Percentiles rank a stretch among this genome's conserved stretches.
phyloP scores from a whole-genome alignment of 2,888 invertebrate genomes.

The Eupeodes luniger region DNA sequence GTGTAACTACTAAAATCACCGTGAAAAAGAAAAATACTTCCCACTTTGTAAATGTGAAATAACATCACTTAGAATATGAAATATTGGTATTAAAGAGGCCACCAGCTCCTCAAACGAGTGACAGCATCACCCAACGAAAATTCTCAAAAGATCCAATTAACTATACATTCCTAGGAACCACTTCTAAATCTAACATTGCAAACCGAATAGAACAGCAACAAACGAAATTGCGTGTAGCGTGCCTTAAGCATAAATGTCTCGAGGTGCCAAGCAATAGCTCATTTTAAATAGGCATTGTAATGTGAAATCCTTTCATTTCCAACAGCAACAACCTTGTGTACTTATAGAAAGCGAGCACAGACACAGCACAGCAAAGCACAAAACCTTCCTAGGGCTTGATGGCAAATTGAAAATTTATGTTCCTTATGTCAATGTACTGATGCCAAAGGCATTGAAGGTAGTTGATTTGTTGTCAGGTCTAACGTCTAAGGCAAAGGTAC shows the following conservation, averaged over 20 bases:
- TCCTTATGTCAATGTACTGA: slow-evolving; percentile 56
- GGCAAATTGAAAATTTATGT: slow-evolving; percentile 63
- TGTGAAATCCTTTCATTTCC: slow-evolving; percentile 28
- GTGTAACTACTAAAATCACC: too few species aligned
- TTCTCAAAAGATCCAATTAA: slow-evolving; percentile 1
- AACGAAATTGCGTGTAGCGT: slow-evolving; percentile 14
- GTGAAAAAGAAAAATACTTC: too few species aligned
- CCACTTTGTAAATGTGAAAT: too few species aligned
- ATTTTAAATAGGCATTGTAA: slow-evolving; percentile 10
- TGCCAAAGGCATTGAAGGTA: slow-evolving; percentile 38
- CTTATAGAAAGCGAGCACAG: not conserved
- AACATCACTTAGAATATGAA: too few species aligned
- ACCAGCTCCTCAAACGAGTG: not conserved
- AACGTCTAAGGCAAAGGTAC: slow-evolving; percentile 39
- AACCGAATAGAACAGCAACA: not conserved
- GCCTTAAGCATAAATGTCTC: slow-evolving; percentile 6
- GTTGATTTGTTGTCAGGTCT: slow-evolving; percentile 61
- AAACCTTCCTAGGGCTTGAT: slow-evolving; percentile 9
- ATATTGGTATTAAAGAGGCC: too few species aligned
- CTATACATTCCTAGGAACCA: not conserved
- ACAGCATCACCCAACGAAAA: not conserved
- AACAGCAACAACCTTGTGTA: slow-evolving; percentile 9
- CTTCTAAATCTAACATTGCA: not conserved
- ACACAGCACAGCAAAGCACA: not conserved
- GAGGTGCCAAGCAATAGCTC: slow-evolving; percentile 7